Conservation (phyloP, 1,140 invertebrate genomes). For the Platyscapa corneri region DNA sequence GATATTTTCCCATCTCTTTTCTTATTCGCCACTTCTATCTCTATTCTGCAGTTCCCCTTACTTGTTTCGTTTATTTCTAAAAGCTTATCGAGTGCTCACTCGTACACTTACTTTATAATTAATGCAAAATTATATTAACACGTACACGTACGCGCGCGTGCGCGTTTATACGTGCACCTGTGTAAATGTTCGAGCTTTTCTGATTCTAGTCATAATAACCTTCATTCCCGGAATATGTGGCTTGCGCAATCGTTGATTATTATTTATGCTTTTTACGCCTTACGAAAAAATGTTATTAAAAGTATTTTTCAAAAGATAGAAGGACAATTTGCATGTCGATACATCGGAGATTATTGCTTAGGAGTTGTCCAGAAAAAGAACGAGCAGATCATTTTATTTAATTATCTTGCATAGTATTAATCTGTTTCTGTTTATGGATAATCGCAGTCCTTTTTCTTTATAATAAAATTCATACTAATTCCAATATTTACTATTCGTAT, state of each 20-base stretch:
- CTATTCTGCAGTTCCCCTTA: not conserved
- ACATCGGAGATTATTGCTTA: slow-evolving; percentile 5
- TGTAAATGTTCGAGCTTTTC: slow-evolving; percentile 38
- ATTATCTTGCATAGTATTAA: not conserved
- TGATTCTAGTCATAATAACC: slow-evolving; percentile 16
- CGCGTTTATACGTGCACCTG: too few relatives aligned
- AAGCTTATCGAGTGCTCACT: not conserved
- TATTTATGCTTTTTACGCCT: slow-evolving; percentile 31
- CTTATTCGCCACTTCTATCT: not conserved
- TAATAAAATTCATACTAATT: not conserved
- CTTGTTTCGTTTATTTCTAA: not conserved
- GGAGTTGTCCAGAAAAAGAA: not conserved
- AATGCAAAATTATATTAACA: slow-evolving; percentile 1
- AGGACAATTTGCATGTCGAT: not conserved
- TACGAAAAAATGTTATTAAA: slow-evolving; percentile 20
- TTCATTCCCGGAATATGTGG: slow-evolving; percentile 22
- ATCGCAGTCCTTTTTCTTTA: not conserved
- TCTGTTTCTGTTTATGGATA: not conserved
- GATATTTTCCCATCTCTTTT: not conserved
- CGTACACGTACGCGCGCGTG: too few relatives aligned
- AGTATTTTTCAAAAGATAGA: not conserved
- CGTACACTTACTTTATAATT: slow-evolving; percentile 17
- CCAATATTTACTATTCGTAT: not conserved
- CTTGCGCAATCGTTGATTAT: slow-evolving; percentile 39
- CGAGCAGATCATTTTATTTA: slow-evolving; percentile 13